These are phyloP conservation scores for Drosophila fulvimacula DNA, from an alignment of 2,888 invertebrate species.

Conservation along the genomic window DNA sequence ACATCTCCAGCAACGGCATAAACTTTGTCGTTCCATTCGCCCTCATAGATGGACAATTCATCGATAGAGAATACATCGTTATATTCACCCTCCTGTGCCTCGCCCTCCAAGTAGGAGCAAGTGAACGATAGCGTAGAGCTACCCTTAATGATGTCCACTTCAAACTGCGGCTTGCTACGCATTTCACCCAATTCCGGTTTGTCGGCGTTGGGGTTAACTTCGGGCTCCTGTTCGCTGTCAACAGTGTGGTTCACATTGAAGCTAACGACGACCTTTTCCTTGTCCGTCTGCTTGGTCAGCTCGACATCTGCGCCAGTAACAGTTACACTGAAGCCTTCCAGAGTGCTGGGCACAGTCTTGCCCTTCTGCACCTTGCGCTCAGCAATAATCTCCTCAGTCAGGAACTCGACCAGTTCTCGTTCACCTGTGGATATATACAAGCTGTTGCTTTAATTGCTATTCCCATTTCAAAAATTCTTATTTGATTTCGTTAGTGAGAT, in stretches of 20 bases:
- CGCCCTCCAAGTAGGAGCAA: slow-evolving; percentile 91
- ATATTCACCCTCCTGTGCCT: slow-evolving; percentile 89
- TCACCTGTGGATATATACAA: slow-evolving; percentile 87
- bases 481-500: slow-evolving; percentile 38
- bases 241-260: slow-evolving; percentile 98
- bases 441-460: slow-evolving; percentile 18
- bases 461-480: slow-evolving; percentile 7
- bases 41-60: slow-evolving; percentile 95
- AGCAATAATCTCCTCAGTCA: slow-evolving; percentile 96
- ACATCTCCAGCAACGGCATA: slow-evolving; percentile 97
- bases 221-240: slow-evolving; percentile 91
- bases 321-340: slow-evolving; percentile 93
- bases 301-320: slow-evolving; percentile 94
- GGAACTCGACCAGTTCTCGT: slow-evolving; percentile 94
- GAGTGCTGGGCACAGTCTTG: slow-evolving; percentile 89
- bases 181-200: slow-evolving; percentile 92
- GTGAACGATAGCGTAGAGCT: slow-evolving; percentile 92
- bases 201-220: slow-evolving; percentile 87
- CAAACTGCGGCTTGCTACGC: slow-evolving; percentile 96
- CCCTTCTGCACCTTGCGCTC: slow-evolving; percentile 94
- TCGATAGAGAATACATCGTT: slow-evolving; percentile 97
- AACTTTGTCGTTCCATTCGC: slow-evolving; percentile 94
- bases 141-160: slow-evolving; percentile 92
- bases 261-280: slow-evolving; percentile 90
- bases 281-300: slow-evolving; percentile 89